phyloP scores from a whole-genome alignment of 2,797 vertebrate species.

The Caiman crocodilus region DNA sequence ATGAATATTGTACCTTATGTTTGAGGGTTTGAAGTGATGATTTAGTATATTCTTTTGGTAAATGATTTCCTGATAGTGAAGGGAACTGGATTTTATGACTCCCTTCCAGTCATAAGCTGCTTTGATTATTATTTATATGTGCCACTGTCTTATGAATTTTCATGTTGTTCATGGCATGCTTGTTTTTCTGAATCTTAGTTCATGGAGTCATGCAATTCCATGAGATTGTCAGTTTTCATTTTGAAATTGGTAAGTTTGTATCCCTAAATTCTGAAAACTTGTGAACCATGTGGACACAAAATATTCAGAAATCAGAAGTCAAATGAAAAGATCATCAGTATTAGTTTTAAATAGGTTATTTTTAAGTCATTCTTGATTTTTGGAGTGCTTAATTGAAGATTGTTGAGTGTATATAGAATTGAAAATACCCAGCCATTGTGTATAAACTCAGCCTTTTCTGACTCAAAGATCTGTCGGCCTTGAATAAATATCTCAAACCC shows the following conservation, averaged over 20 bases:
- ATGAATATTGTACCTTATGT: too few species aligned
- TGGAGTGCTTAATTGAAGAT: not conserved
- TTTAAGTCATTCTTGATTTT: not conserved
- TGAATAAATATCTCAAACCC: not conserved
- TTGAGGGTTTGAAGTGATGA: too few species aligned
- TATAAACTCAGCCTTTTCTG: not conserved
- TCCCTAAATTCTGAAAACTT: not conserved
- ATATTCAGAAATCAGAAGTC: not conserved
- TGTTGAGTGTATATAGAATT: not conserved
- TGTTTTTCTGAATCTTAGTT: not conserved
- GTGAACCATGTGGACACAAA: not conserved
- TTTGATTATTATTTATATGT: not conserved
- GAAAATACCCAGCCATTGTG: not conserved
- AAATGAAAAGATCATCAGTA: not conserved
- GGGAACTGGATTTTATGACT: too few species aligned
- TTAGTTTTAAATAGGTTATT: not conserved
- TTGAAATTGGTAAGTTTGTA: not conserved
- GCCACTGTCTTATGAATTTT: not conserved
- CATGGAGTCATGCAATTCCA: not conserved
- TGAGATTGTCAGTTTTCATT: not conserved
- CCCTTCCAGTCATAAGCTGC: not conserved
- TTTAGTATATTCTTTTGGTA: too few species aligned
- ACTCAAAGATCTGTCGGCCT: not conserved
- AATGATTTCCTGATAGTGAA: too few species aligned
- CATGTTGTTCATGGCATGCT: not conserved